Conservation (phyloP, 2,797 vertebrate genomes). For the Fundulus diaphanus region DNA sequence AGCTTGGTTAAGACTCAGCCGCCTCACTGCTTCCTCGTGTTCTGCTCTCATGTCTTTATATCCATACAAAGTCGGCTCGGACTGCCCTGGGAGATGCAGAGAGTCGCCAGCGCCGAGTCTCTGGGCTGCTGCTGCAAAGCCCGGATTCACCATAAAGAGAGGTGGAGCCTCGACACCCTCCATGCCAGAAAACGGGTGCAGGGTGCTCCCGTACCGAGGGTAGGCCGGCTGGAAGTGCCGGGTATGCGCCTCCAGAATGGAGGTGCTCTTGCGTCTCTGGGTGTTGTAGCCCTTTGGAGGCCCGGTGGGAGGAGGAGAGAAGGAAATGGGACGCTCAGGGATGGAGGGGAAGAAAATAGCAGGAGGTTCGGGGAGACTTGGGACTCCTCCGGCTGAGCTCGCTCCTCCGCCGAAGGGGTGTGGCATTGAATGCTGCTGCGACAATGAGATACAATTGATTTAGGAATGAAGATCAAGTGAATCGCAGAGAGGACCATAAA, state of each 20-base stretch:
- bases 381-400: constrained; percentile 63
- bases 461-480: constrained; percentile 71
- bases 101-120: constrained; percentile 84
- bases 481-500: constrained; percentile 56
- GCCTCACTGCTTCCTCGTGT: constrained; percentile 86
- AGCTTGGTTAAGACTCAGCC: constrained; percentile 90
- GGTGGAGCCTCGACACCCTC: constrained; percentile 79
- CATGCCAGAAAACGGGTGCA: constrained; percentile 85
- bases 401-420: constrained; percentile 88
- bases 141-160: constrained; percentile 80
- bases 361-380: constrained; percentile 88
- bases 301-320: constrained; percentile 93
- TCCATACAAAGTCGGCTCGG: constrained; percentile 73
- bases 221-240: constrained; percentile 91
- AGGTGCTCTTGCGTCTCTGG: constrained; percentile 98
- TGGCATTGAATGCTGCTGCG: constrained; percentile 91
- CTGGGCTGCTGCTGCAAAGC: constrained; percentile 83
- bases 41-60: constrained; percentile 87
- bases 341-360: constrained; percentile 92
- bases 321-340: constrained; percentile 94
- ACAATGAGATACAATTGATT: constrained; percentile 94
- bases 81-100: constrained; percentile 82
- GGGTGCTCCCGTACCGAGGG: constrained; percentile 88
- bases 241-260: constrained; percentile 95
- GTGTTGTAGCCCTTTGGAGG: constrained; percentile 90